A percentile compares a stretch with the other conserved stretches of the same genome.
Evolutionary conservation across 2,888 invertebrate species (phyloP).

Genomic region (Platypus cylindrus): DNA sequence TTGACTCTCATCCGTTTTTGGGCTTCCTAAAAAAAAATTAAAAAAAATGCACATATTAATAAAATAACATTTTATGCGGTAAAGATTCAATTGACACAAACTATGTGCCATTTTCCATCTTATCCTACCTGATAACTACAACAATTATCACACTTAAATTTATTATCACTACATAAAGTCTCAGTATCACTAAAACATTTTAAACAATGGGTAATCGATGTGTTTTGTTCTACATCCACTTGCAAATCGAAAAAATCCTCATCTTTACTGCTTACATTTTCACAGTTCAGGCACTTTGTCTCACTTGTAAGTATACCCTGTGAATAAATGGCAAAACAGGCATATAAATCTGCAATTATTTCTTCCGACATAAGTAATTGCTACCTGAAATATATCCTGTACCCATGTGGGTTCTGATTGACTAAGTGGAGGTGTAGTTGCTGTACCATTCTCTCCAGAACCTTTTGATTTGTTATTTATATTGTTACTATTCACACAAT

Average conservation of each 20-base stretch:
- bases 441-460: slow-evolving; percentile 39
- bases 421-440: slow-evolving; percentile 26
- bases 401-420: slow-evolving; percentile 94
- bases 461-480: slow-evolving; percentile 46
- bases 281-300: slow-evolving; percentile 97
- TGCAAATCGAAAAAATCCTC: slow-evolving; percentile 98
- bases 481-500: slow-evolving; percentile 19
- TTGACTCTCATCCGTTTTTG: slow-evolving; percentile 98
- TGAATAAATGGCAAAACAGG: slow-evolving; percentile 11
- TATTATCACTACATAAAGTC: slow-evolving; percentile 96
- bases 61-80: background rate
- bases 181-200: slow-evolving; percentile 95
- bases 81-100: background rate
- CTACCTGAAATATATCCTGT: slow-evolving; percentile 94
- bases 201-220: slow-evolving; percentile 96
- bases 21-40: slow-evolving; percentile 70
- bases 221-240: slow-evolving; percentile 99
- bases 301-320: slow-evolving; percentile 94
- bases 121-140: slow-evolving; percentile 16
- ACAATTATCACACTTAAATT: slow-evolving; percentile 98
- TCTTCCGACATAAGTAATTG: too few relatives aligned
- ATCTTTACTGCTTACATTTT: slow-evolving; percentile 98
- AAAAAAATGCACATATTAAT: slow-evolving; percentile 43
- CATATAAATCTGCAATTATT: background rate
- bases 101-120: slow-evolving; percentile 58